These are phyloP conservation scores for Galbula dea DNA, from an alignment of 2,113 vertebrate species.

Conservation along the genomic window DNA sequence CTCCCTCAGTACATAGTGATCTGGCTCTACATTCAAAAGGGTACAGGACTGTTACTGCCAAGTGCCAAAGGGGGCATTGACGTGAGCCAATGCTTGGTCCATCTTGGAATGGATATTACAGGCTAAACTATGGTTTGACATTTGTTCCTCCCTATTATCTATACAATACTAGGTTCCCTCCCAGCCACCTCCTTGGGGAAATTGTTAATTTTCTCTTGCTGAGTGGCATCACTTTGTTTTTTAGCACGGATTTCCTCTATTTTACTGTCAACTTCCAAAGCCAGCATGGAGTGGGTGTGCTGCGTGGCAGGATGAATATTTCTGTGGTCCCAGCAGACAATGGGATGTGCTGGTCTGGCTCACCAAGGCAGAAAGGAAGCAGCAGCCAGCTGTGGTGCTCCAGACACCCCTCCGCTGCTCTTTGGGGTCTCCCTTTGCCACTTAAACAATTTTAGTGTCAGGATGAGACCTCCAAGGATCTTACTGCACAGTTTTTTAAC, in stretches of 20 bases:
- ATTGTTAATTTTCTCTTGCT: not conserved
- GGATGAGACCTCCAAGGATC: not conserved
- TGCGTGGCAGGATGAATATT: not conserved
- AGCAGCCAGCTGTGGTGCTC: not conserved
- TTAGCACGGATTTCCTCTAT: not conserved
- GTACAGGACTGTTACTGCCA: slow-evolving; percentile 28
- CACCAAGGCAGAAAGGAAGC: not conserved
- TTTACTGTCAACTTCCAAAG: not conserved
- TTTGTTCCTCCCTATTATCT: slow-evolving; percentile 18
- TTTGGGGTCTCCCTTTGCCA: not conserved
- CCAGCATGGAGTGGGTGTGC: not conserved
- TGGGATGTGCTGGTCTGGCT: not conserved
- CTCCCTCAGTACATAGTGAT: slow-evolving; percentile 56
- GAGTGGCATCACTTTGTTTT: slow-evolving; percentile 31
- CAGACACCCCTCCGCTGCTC: not conserved
- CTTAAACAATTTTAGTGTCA: not conserved
- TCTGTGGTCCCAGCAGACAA: not conserved
- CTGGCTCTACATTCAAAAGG: not conserved
- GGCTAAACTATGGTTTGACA: not conserved
- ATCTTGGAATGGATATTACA: not conserved
- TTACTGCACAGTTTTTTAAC: not conserved
- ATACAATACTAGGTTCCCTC: not conserved
- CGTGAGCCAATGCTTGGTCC: not conserved
- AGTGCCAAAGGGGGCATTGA: not conserved
- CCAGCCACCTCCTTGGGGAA: slow-evolving; percentile 4